Evolutionary conservation across 1,140 invertebrate genomes (phyloP), one percentile per base, ranked within the genome.

Genomic region (Halyomorpha halys): DNA sequence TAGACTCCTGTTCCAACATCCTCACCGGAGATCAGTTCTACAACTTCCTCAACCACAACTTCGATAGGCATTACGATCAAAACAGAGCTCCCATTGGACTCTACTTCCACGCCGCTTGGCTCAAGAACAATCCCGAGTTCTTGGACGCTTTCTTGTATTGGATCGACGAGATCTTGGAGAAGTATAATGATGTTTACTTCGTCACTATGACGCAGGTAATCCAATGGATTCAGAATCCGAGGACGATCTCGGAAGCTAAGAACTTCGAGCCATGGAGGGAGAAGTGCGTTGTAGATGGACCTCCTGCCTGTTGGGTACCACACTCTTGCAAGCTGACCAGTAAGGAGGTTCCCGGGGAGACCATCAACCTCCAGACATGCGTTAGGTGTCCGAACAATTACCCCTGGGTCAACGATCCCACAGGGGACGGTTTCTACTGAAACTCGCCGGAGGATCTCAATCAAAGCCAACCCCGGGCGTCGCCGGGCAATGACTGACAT

Each of bases 141-240:
- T 78, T 95, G 62, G 91, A 95, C 70, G 89, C 91, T 64, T 92
- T 97, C 82, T 80, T 94, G 11, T 91, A 90, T 73, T 97, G 93
- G 90, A 87, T 97, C 68, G 93, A 97, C 73, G 93, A 97, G 78
- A 83, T 94, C 54, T 76, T 94, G 34, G 78, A 83, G 65, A 87
- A 86, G 63, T 86, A 92, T 77, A 90, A 91, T 65, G 94, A 97
- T 73, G 93, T 95, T 6, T 97, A 94, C 77, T 96, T 97, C 72
- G 91, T 95, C 1, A 97, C 93, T n/a, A 95, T 94, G 88, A 95
- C 91, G 2, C 91, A 94, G 76, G 92, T 95, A 0, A 93, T 97
- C 69, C 91, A 96, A 73, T 97, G 94, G 93, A 94, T 97, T 73
- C 91, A 94, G 73, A 94, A 93, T 72, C 92, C 93, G 13, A 81